These are phyloP conservation scores for Corella eumyota DNA, from an alignment of 23 tunicate genomes.

Conservation along the genomic window DNA sequence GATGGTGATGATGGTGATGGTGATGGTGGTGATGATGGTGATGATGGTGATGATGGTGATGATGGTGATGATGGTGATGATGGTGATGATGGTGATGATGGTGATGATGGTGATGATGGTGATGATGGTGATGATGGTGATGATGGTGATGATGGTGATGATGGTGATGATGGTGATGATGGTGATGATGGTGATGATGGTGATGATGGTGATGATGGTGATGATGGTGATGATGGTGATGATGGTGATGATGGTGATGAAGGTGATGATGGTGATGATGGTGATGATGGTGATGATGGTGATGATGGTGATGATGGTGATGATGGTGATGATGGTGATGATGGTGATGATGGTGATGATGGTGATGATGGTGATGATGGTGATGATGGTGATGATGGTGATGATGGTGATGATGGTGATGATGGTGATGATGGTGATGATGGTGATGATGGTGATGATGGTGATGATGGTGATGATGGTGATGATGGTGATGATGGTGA, in stretches of 20 bases:
- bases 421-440: conserved; percentile 5
- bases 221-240: conserved; percentile 11
- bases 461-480: conserved; percentile 3
- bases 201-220: conserved; percentile 4
- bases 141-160: background rate
- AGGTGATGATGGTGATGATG: conserved; percentile 9
- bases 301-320: conserved; percentile 4
- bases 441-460: conserved; percentile 5
- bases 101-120: conserved; percentile 12
- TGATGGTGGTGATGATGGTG: background rate
- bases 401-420: conserved; percentile 6
- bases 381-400: background rate
- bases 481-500: background rate
- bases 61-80: conserved; percentile 2
- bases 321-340: conserved; percentile 1
- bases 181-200: background rate
- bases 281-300: background rate
- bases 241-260: conserved; percentile 5
- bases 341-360: conserved; percentile 8
- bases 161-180: background rate
- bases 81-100: background rate
- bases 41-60: conserved; percentile 5
- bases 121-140: conserved; percentile 4
- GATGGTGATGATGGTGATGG: conserved; percentile 11
- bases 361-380: conserved; percentile 11